Base-by-base conservation (phyloP, 2,888 invertebrate genomes). In the Lobophora halterata region DNA sequence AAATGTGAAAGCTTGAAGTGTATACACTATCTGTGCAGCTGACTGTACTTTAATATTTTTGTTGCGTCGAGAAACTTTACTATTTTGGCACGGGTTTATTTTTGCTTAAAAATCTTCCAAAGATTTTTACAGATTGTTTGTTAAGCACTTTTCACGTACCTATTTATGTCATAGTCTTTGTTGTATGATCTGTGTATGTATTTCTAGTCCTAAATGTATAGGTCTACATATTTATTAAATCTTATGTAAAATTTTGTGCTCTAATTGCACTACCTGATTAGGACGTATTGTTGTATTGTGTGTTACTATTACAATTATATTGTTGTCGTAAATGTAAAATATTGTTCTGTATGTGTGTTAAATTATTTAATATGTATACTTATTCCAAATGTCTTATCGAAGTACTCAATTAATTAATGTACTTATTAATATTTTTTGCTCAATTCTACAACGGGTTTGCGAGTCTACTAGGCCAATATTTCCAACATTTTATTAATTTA, bases 231-330 rank as follows among this genome's bases (percentile, higher is more conserved):
- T 46, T 35, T 57, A 58, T 46, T 32, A 11, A 59, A 44, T 50
- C 31, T 39, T 52, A 49, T 49, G 56, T 55, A 58, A 53, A 40
- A 48, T 23, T 35, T 31, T 29, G 47, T 52, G 56, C 41, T 46
- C 31, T 45, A 35, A 35, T 7, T 42, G 52, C 55, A 51, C 56
- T 25, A 51, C 57, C 58, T 49, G 49, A 52, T 33, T 62, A 58
- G 49, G 37, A 48, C 34, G 57, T 48, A 54, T 68, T 71, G 70
- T 74, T 74, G 72, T 78, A 64, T 61, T 63, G 71, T 65, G 71
- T 73, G 70, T 69, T 72, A 65, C 51, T 51, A 64, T 69, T 67
- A 66, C 65, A 59, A 62, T 58, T 41, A 65, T 55, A 64, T 65
- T 68, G 68, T 74, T 71, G 64, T 67, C 58, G 56, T 60, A 57